Percentiles rank a stretch among this genome's conserved stretches.
Conservation (phyloP, 2,113 vertebrate genomes). For the cat (Felis catus) region F.catus_Fca126_mat1.0 CM031416.1:82764001-82764500, state of each 20-base stretch:
- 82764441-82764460: constrained; percentile 41
- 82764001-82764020: not conserved
- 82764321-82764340: constrained; percentile 19
- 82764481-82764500: constrained; percentile 51
- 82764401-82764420: not conserved
- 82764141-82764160: constrained; percentile 63
- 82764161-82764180: constrained; percentile 65
- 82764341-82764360: not conserved
- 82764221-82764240: constrained; percentile 22
- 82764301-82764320: constrained; percentile 27
- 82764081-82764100: constrained; percentile 40
- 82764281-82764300: constrained; percentile 54
- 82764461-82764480: constrained; percentile 54
- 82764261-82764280: constrained; percentile 54
- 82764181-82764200: constrained; percentile 43
- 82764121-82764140: constrained; percentile 53
- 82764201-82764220: constrained; percentile 56
- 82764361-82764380: not conserved
- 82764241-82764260: constrained; percentile 53
- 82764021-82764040: not conserved
- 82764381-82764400: not conserved
- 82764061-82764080: constrained; percentile 25
- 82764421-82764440: not conserved
- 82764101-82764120: constrained; percentile 5
- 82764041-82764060: constrained; percentile 42